These are phyloP conservation scores for Albula goreensis DNA, from an alignment of 2,113 vertebrate genomes.

Conservation along the genomic window DNA sequence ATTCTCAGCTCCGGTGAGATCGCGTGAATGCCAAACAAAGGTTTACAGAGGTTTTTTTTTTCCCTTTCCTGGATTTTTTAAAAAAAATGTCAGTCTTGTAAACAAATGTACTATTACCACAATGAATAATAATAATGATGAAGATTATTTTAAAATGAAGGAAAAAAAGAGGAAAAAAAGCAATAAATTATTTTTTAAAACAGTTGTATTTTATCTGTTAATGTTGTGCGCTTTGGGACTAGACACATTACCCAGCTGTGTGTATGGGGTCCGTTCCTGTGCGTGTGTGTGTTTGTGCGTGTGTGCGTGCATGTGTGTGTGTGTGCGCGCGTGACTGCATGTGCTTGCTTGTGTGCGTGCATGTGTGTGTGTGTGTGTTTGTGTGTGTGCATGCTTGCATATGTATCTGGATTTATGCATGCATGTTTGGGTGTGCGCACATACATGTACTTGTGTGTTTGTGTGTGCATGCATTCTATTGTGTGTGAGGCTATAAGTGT, in stretches of 20 bases:
- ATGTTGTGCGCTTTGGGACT: constrained; percentile 91
- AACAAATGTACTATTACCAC: constrained; percentile 64
- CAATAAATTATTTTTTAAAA: constrained; percentile 99
- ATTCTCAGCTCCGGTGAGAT: constrained; percentile 81
- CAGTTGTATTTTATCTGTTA: constrained; percentile 92
- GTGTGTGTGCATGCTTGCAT: background rate
- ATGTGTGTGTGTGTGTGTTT: background rate
- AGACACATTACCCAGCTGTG: constrained; percentile 86
- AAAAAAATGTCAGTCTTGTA: constrained; percentile 69
- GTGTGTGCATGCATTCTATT: background rate
- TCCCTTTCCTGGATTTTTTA: constrained; percentile 86
- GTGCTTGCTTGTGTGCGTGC: background rate
- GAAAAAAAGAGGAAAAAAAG: constrained; percentile 71
- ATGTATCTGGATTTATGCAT: background rate
- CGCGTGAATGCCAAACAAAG: constrained; percentile 98
- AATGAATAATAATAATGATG: constrained; percentile 66
- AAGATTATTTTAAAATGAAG: constrained; percentile 63
- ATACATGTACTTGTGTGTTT: background rate
- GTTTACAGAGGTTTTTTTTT: constrained; percentile 81
- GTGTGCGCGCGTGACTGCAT: background rate
- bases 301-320: background rate
- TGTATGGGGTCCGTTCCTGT: constrained; percentile 41
- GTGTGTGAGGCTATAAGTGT: background rate
- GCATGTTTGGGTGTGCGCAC: no score
- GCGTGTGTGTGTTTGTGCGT: constrained; percentile 32